Conservation (phyloP, 2,888 invertebrate genomes). For the Stegophylla sp. region DNA sequence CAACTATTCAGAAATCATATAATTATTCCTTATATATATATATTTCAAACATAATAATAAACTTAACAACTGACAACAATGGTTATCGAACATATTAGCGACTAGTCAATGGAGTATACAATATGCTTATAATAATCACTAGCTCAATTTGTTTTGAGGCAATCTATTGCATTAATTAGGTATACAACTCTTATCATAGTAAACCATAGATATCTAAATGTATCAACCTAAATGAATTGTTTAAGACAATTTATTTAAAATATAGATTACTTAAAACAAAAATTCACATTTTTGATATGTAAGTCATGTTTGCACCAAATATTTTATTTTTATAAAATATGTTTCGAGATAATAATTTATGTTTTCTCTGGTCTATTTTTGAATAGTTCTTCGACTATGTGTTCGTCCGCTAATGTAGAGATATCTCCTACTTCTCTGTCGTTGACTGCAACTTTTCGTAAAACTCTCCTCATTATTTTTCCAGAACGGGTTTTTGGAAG, state of each 20-base stretch:
- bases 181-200: slow-evolving; percentile 4
- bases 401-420: slow-evolving; percentile 90
- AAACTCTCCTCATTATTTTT: slow-evolving; percentile 95
- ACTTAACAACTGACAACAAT: slow-evolving; percentile 44
- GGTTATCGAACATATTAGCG: slow-evolving; percentile 17
- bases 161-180: background rate
- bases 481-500: slow-evolving; percentile 97
- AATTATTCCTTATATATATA: slow-evolving; percentile 12
- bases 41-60: slow-evolving; percentile 32
- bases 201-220: slow-evolving; percentile 24
- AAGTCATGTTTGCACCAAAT: slow-evolving; percentile 34
- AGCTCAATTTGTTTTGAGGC: slow-evolving; percentile 11
- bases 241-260: slow-evolving; percentile 4
- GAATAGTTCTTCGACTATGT: slow-evolving; percentile 83
- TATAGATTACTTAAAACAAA: slow-evolving; percentile 28
- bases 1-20: slow-evolving; percentile 13
- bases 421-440: slow-evolving; percentile 90
- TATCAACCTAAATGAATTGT: slow-evolving; percentile 5
- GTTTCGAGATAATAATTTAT: slow-evolving; percentile 17
- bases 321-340: slow-evolving; percentile 2
- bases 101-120: slow-evolving; percentile 29
- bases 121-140: slow-evolving; percentile 16
- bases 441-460: slow-evolving; percentile 90
- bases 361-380: slow-evolving; percentile 70
- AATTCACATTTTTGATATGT: slow-evolving; percentile 54